phyloP scores from a whole-genome alignment of 2,113 vertebrate genomes.

The Esox niger region DNA sequence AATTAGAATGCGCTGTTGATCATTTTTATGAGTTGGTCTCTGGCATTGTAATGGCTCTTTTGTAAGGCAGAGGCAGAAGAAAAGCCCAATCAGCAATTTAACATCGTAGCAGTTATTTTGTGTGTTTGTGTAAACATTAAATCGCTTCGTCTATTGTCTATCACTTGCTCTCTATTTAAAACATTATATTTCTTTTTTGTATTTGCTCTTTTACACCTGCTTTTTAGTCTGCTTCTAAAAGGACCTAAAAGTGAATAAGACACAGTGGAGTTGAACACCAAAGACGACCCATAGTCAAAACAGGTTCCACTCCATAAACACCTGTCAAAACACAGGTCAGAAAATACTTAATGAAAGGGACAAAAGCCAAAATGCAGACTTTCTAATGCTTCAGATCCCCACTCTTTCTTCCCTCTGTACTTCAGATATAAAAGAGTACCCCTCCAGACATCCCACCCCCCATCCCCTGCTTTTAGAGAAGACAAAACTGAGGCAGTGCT shows the following conservation, averaged over 20 bases:
- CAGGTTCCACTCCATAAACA: slow-evolving; percentile 63
- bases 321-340: slow-evolving; percentile 63
- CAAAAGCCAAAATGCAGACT: slow-evolving; percentile 48
- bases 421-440: slow-evolving; percentile 60
- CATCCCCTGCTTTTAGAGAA: not conserved
- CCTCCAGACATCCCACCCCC: not conserved
- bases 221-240: too few relatives aligned
- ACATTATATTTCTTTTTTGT: too few relatives aligned
- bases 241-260: not conserved
- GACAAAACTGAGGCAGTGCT: not conserved
- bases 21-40: slow-evolving; percentile 62
- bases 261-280: slow-evolving; percentile 29
- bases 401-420: slow-evolving; percentile 47
- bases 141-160: too few relatives aligned
- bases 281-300: slow-evolving; percentile 59
- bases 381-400: slow-evolving; percentile 49
- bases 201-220: too few relatives aligned
- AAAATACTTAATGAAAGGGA: slow-evolving; percentile 34
- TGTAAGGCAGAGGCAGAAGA: slow-evolving; percentile 40
- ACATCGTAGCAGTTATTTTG: too few relatives aligned
- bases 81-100: slow-evolving; percentile 49
- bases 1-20: slow-evolving; percentile 76
- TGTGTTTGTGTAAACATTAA: too few relatives aligned
- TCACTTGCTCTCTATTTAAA: too few relatives aligned
- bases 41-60: slow-evolving; percentile 54